Evolutionary conservation across 2,888 invertebrate species (phyloP), one percentile per base, ranked within the genome.

Genomic region (Crepidodera aurea): DNA sequence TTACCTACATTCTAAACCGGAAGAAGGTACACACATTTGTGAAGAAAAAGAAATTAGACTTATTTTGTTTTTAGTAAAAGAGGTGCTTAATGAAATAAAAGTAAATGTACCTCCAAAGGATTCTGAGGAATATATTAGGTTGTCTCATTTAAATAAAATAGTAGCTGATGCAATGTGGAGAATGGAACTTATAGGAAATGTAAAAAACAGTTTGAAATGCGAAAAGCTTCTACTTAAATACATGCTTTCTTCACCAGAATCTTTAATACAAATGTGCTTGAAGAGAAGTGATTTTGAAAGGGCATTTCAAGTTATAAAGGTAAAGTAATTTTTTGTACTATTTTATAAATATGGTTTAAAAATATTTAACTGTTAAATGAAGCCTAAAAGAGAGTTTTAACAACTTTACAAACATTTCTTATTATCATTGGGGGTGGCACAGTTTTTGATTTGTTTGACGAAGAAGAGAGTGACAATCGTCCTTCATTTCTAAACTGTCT

Each of bases 251-350:
- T 86, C 90, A 25, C 90, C 91, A 0, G 88, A 89, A 68, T 88
- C 89, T 67, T 82, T 94, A 42, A 87, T 93, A n/a, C 86, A 89
- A 34, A 84, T 91, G 76, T 92, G 92, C 40, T 82, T 94, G 39
- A 88, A 90, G 72, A 86, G 88, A 63, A 87, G 87, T 60, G 89
- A 92, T 76, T 88, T 90, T 68, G 84, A 85, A 4, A 89, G 90
- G 81, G 92, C 92, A 0, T 87, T 88, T 72, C 88, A 92, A 81
- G 91, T 94, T 63, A 87, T 93, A 70, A 87, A 92, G 88, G 94
- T 93, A 83, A 83, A 4, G 22, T n/a, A n/a, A n/a, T n/a, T n/a
- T n/a, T n/a, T n/a, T n/a, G n/a, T n/a, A n/a, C n/a, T n/a, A n/a
- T n/a, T n/a, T n/a, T n/a, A n/a, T n/a, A n/a, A n/a, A n/a, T n/a